Evolutionary conservation across 2,797 vertebrate species (phyloP), one percentile per base, ranked within the genome.

Genomic region (Stomatorhinus walkeri): DNA sequence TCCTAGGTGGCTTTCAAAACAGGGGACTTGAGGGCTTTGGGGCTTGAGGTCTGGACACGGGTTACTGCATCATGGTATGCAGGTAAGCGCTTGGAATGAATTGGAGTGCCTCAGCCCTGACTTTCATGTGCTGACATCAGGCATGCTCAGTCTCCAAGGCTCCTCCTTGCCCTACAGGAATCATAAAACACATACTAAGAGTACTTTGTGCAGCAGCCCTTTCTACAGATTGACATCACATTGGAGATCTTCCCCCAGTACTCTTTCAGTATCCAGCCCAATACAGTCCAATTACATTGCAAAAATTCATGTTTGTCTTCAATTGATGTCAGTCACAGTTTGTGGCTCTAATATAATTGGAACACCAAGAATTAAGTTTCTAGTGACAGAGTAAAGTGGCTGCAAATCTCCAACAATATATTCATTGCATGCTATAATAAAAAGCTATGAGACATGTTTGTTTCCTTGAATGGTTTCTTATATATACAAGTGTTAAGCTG

Each of bases 401-500:
- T 72, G 9, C 10, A 72, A 36, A 43, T 5, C 9, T 43, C 32
- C 40, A 79, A n/a, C 83, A 85, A 46, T 8, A 79, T n/a, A 79
- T 79, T 79, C 7, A 79, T 46, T 79, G 72, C 48, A 51, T 84
- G 81, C 81, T 51, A n/a, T 48, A 49, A 85, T 40, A 48, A 48
- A 59, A 85, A 16, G 36, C 12, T 68, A 56, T 89, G 19, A 61
- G 24, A 7, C 46, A 22, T 49, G 49, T 43, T 48, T 64, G 83
- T 16, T 59, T 43, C 24, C 28, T 79, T 14, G 32, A 72, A 85
- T 68, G 56, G 59, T 51, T 61, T 59, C 40, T 48, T 72, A 68
- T 68, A 79, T 46, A 79, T 43, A 14, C 6, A 36, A 83, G 90
- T 59, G 28, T 14, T 59, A 86, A 89, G 64, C 59, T 79, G 64